phyloP scores from a whole-genome alignment of 2,113 vertebrate genomes.

The Calyptomena viridis region DNA sequence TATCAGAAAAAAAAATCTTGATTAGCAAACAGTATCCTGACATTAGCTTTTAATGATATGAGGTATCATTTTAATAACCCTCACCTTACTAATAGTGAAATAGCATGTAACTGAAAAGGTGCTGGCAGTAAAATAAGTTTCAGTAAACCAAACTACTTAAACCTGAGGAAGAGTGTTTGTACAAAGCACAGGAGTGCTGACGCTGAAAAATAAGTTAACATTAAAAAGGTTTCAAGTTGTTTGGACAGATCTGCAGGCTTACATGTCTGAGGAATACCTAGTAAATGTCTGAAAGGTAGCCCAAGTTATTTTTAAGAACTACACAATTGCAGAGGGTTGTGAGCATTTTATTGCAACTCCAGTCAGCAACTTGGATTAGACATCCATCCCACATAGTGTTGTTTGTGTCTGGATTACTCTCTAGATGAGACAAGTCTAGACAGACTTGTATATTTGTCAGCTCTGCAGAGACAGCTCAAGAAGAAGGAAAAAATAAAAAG shows the following conservation, averaged over 20 bases:
- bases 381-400: background rate
- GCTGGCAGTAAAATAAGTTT: background rate
- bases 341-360: constrained; percentile 6
- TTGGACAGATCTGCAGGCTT: background rate
- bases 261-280: background rate
- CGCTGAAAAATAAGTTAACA: background rate
- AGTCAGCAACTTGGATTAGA: constrained; percentile 10
- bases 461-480: constrained; percentile 25
- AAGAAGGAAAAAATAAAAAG: constrained; percentile 7
- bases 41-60: background rate
- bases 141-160: background rate
- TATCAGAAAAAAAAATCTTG: background rate
- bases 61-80: background rate
- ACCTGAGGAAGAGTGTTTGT: background rate
- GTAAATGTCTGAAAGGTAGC: background rate
- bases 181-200: background rate
- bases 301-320: background rate
- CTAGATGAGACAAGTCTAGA: background rate
- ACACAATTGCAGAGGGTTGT: background rate
- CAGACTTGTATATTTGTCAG: background rate
- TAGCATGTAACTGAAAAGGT: background rate
- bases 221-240: background rate
- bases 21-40: background rate
- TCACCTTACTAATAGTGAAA: background rate
- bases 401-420: constrained; percentile 39